phyloP scores from a whole-genome alignment of 1,140 invertebrate genomes.

The Trachelipus rathkii region DNA sequence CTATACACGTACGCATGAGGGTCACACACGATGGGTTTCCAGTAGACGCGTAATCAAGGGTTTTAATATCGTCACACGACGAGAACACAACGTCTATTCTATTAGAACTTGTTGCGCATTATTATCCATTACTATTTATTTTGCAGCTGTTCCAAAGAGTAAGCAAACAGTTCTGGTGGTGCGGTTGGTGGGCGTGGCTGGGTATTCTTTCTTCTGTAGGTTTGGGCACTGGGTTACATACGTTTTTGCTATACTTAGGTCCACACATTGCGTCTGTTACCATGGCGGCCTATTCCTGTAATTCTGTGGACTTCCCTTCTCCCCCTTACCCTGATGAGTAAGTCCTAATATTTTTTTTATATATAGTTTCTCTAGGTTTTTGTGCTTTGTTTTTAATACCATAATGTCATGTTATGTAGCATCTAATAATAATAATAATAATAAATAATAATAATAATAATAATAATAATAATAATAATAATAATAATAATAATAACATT shows the following conservation, averaged over 20 bases:
- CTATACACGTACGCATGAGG: no score
- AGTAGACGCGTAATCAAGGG: no score
- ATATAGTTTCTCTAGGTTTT: no score
- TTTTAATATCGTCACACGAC: no score
- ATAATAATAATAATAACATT: no score
- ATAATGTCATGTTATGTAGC: neutral
- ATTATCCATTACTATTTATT: slow-evolving; percentile 22
- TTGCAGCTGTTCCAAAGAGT: slow-evolving; percentile 51
- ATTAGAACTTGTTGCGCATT: no score
- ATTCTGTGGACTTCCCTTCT: slow-evolving; percentile 86
- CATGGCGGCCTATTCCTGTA: slow-evolving; percentile 95
- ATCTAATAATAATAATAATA: neutral
- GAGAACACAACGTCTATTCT: no score
- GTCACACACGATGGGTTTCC: no score
- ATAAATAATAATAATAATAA: no score
- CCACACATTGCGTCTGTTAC: slow-evolving; percentile 87
- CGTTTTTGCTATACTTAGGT: slow-evolving; percentile 93
- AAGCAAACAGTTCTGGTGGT: slow-evolving; percentile 63
- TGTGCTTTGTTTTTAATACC: neutral
- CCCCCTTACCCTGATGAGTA: slow-evolving; percentile 82
- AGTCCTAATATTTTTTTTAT: slow-evolving; percentile 48
- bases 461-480: no score
- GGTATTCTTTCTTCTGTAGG: no score
- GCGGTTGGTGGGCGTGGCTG: slow-evolving; percentile 90
- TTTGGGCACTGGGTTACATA: no score